phyloP scores from a whole-genome alignment of 1,140 invertebrate species.

The Temnothorax nylanderi region DNA sequence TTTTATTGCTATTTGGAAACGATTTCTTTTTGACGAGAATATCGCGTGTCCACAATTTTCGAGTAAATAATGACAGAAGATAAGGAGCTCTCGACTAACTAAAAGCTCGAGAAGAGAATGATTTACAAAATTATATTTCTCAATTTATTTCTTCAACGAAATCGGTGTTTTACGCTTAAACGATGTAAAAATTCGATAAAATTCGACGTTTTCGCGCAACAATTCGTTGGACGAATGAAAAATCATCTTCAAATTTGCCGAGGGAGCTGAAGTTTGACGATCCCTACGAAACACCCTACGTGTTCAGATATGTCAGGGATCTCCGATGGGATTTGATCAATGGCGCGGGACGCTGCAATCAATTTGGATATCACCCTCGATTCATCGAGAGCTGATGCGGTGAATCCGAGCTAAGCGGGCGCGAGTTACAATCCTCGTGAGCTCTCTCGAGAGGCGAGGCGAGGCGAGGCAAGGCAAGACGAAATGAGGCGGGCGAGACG shows the following conservation, averaged over 20 bases:
- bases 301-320: neutral
- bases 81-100: neutral
- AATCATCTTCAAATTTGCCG: neutral
- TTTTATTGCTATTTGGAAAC: neutral
- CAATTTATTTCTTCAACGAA: neutral
- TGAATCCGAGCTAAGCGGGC: neutral
- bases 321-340: slow-evolving; percentile 4
- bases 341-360: neutral
- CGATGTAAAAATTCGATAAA: neutral
- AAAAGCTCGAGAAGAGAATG: too few species aligned
- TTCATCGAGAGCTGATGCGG: slow-evolving; percentile 7
- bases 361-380: slow-evolving; percentile 12
- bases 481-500: neutral
- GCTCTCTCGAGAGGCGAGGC: slow-evolving; percentile 18
- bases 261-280: neutral
- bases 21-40: neutral
- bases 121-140: neutral
- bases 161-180: neutral
- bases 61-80: neutral
- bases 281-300: neutral
- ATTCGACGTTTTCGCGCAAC: neutral
- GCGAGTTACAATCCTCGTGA: slow-evolving; percentile 16
- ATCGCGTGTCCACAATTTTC: neutral
- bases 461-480: neutral
- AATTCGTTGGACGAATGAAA: neutral